A percentile compares a stretch with the other conserved stretches of the same genome.
These are phyloP conservation scores for Meghimatium bilineatum DNA, from an alignment of 2,888 invertebrate species.

Conservation along the genomic window DNA sequence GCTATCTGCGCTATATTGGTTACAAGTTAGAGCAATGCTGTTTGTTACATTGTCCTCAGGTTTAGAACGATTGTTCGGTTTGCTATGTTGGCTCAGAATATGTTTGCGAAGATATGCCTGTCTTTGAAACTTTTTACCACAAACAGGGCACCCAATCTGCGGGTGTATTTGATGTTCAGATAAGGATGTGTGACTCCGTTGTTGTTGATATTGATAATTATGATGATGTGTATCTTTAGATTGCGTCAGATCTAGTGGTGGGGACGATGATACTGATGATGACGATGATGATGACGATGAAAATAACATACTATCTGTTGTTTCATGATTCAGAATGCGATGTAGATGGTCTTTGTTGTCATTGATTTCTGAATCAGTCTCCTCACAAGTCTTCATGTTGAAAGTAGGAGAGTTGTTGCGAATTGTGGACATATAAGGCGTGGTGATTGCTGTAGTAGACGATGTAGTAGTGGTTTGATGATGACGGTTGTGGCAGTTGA, in stretches of 20 bases:
- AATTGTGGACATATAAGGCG: not conserved
- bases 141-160: constrained; percentile 82
- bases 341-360: too few species aligned
- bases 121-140: constrained; percentile 83
- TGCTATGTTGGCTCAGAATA: constrained; percentile 72
- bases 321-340: too few species aligned
- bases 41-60: too few species aligned
- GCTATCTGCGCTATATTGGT: too few species aligned
- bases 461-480: constrained; percentile 5
- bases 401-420: too few species aligned
- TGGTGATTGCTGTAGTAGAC: not conserved
- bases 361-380: not conserved
- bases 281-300: too few species aligned
- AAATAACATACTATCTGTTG: too few species aligned
- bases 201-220: not conserved
- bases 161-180: constrained; percentile 62
- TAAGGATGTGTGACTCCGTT: too few species aligned
- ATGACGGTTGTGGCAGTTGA: constrained; percentile 8
- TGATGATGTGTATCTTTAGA: too few species aligned
- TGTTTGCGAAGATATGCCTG: constrained; percentile 84
- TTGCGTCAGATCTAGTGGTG: not conserved
- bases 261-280: too few species aligned
- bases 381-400: not conserved
- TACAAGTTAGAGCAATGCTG: too few species aligned
- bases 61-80: too few species aligned